These are phyloP conservation scores for Diabrotica undecimpunctata DNA, from an alignment of 1,140 invertebrate genomes.

Conservation along the genomic window DNA sequence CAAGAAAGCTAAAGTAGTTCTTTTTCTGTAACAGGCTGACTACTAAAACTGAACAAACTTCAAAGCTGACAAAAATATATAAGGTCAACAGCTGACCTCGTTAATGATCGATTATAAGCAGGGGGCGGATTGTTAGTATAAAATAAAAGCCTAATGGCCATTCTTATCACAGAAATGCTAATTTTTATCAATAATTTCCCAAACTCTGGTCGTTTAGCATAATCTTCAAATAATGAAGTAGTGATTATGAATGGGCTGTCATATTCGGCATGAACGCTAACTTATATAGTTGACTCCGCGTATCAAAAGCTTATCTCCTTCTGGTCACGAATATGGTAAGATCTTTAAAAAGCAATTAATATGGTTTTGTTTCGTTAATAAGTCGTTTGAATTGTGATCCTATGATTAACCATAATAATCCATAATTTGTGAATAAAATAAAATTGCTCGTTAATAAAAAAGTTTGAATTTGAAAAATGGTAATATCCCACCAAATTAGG, in stretches of 20 bases:
- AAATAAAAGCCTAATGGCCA: conserved; percentile 31
- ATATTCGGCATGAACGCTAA: conserved; percentile 8
- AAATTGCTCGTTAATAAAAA: no score
- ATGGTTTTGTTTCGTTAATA: no score
- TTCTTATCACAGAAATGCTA: conserved; percentile 35
- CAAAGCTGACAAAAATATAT: background rate
- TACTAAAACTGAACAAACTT: no score
- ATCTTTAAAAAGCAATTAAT: no score
- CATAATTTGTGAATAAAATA: no score
- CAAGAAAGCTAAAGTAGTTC: no score
- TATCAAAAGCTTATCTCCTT: conserved; percentile 35
- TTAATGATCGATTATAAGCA: conserved; percentile 31
- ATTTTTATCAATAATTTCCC: conserved; percentile 35
- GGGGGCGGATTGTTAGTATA: conserved; percentile 20
- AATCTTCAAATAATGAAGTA: conserved; percentile 42
- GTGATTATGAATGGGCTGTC: conserved; percentile 42
- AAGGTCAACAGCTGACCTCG: conserved; percentile 21
- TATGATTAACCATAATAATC: no score
- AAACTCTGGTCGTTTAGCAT: conserved; percentile 25
- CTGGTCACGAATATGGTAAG: conserved; percentile 31
- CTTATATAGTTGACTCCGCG: background rate
- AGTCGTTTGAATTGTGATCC: no score
- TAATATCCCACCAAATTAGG: no score
- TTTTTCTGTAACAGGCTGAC: no score
- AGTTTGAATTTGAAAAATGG: no score